phyloP scores from a whole-genome alignment of 2,888 invertebrate genomes.

The Brenthis daphne region DNA sequence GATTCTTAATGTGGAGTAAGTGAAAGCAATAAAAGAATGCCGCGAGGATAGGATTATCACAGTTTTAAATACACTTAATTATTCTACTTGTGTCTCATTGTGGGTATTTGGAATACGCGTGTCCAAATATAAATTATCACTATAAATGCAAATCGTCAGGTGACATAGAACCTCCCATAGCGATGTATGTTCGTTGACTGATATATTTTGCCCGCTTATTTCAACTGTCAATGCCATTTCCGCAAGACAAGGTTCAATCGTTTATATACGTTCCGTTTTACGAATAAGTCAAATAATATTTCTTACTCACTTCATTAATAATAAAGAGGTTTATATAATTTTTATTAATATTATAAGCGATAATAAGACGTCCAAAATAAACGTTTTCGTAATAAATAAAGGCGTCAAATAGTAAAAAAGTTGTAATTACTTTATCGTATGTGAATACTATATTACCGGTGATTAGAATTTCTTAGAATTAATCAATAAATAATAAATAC shows the following conservation, averaged over 20 bases:
- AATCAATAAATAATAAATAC: no score
- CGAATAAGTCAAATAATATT: background rate
- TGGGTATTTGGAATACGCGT: conserved; percentile 56
- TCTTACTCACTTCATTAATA: no score
- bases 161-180: conserved; percentile 51
- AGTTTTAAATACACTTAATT: conserved; percentile 52
- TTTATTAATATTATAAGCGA: no score
- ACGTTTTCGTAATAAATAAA: no score
- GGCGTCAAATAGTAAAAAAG: no score
- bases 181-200: conserved; percentile 53
- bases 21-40: conserved; percentile 54
- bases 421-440: no score
- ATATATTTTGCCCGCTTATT: conserved; percentile 35
- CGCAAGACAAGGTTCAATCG: conserved; percentile 13
- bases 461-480: no score
- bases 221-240: conserved; percentile 33
- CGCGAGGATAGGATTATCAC: conserved; percentile 52
- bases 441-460: no score
- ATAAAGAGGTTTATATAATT: no score
- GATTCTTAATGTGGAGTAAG: conserved; percentile 41
- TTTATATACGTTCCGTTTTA: conserved; percentile 47
- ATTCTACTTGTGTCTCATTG: conserved; percentile 69
- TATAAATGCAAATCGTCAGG: conserved; percentile 46
- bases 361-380: no score
- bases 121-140: conserved; percentile 52